These are phyloP conservation scores for Ceratosolen solmsi DNA, from an alignment of 1,140 invertebrate genomes.

Conservation along the genomic window DNA sequence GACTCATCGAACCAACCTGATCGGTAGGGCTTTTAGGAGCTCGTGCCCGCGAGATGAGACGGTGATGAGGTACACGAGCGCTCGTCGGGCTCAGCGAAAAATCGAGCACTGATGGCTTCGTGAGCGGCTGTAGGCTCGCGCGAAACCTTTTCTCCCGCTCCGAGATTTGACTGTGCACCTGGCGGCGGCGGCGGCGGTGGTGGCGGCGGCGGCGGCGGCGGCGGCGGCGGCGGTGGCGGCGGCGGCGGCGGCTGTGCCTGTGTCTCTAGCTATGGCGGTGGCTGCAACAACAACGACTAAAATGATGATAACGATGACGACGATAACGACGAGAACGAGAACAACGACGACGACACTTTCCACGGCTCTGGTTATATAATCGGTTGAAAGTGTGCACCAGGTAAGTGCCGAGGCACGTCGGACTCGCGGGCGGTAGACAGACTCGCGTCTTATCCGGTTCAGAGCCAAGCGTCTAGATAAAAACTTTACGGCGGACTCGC, in stretches of 20 bases:
- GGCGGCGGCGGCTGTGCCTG: not conserved
- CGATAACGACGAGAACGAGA: too few relatives aligned
- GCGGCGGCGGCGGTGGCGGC: not conserved
- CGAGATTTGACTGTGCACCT: not conserved
- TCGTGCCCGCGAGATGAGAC: too few relatives aligned
- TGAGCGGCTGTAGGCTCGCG: not conserved
- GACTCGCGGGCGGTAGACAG: not conserved
- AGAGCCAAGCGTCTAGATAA: constrained; percentile 63
- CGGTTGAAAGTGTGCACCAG: not conserved
- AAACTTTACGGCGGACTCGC: constrained; percentile 63
- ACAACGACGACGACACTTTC: not conserved
- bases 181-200: not conserved
- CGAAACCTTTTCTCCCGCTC: not conserved
- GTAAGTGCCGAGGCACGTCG: not conserved
- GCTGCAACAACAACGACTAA: not conserved
- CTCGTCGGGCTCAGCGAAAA: not conserved
- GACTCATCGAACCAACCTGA: too few relatives aligned
- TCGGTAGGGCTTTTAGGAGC: too few relatives aligned
- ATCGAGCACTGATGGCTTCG: not conserved
- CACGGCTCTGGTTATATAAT: not conserved
- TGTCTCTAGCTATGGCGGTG: not conserved
- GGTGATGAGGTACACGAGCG: too few relatives aligned
- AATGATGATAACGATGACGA: not conserved
- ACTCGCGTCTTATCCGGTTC: not conserved
- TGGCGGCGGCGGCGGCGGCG: not conserved